Base-by-base conservation (phyloP, 2,888 invertebrate genomes). In the Imbricaverruca yamaguchii region DNA sequence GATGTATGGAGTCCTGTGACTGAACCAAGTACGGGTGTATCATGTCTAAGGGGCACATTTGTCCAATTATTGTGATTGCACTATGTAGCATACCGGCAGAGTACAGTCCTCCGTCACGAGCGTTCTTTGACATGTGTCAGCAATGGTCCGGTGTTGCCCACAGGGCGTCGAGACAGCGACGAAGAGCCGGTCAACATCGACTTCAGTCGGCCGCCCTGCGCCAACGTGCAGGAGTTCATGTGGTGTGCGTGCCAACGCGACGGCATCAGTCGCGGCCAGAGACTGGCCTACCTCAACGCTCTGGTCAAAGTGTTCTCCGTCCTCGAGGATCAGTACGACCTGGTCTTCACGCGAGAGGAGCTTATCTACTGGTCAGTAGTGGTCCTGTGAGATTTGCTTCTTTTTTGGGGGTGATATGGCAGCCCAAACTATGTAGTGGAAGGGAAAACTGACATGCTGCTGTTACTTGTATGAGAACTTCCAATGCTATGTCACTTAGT, bases 221-320 rank as follows among this genome's bases (percentile, higher is more conserved):
- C 56, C 57, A 79, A 79, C 15, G 53, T 79, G 18, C 13, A 23
- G 23, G 79, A 79, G 23, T 79, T 79, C 15, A 8, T 79, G 79
- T 57, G 79, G 57, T 57, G 79, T 23, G 56, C 23, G 15, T 59
- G 79, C n/a, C 79, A 79, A 57, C 57, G 57, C 1, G 79, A 59
- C 13, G 79, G 79, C 15, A 15, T n/a, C 79, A 56, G 55, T n/a
- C 79, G 79, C 0, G 92, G 91, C 83, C 92, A 92, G 87, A 92
- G 93, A 87, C 89, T 96, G 85, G 93, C 93, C 84, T 94, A 95
- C 87, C 90, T 97, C 85, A 97, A 96, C 90, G 93, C 92, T 83
- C 92, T 96, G 88, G 94, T 95, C 82, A 94, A 94, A 86, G 90
- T 96, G 84, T 89, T 92, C 84, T 89, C 90, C 85, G 91, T 91